Conservation (phyloP, 2,797 vertebrate species). For the Scomberomorus guttatus region DNA sequence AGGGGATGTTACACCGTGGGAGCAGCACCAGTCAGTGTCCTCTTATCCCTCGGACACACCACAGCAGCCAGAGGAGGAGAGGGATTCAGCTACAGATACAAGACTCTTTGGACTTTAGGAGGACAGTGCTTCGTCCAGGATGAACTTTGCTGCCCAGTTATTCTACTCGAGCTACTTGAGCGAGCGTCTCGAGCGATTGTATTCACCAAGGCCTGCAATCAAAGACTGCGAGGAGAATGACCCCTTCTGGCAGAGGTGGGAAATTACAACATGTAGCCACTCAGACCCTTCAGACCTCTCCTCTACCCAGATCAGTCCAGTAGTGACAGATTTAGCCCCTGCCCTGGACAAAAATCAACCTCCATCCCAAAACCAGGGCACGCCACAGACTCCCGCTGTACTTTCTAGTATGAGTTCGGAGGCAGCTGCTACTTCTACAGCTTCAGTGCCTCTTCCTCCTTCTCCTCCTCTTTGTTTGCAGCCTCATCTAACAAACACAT, state of each 20-base stretch:
- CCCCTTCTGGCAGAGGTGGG: constrained; percentile 98
- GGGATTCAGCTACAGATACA: constrained; percentile 27
- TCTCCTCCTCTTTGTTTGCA: constrained; percentile 7
- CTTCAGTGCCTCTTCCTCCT: constrained; percentile 6
- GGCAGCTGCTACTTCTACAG: constrained; percentile 1
- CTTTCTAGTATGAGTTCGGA: background rate
- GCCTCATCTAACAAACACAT: background rate
- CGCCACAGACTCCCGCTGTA: background rate
- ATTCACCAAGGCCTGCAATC: constrained; percentile 75
- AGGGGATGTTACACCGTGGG: constrained; percentile 57
- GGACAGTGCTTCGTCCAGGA: constrained; percentile 69
- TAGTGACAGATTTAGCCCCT: constrained; percentile 36
- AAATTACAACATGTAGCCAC: constrained; percentile 58
- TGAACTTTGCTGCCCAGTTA: constrained; percentile 95
- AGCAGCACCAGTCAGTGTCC: constrained; percentile 61
- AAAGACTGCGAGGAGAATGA: constrained; percentile 89
- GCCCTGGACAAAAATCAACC: background rate
- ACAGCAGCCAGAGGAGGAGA: constrained; percentile 39
- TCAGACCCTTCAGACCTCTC: constrained; percentile 59
- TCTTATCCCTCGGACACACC: constrained; percentile 53
- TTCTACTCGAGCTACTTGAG: constrained; percentile 89
- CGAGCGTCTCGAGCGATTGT: constrained; percentile 79
- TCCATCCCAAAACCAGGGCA: background rate
- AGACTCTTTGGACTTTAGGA: constrained; percentile 50
- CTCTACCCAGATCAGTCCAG: constrained; percentile 37